These are phyloP conservation scores for Symphodus melops DNA, from an alignment of 2,113 vertebrate genomes.

Conservation along the genomic window DNA sequence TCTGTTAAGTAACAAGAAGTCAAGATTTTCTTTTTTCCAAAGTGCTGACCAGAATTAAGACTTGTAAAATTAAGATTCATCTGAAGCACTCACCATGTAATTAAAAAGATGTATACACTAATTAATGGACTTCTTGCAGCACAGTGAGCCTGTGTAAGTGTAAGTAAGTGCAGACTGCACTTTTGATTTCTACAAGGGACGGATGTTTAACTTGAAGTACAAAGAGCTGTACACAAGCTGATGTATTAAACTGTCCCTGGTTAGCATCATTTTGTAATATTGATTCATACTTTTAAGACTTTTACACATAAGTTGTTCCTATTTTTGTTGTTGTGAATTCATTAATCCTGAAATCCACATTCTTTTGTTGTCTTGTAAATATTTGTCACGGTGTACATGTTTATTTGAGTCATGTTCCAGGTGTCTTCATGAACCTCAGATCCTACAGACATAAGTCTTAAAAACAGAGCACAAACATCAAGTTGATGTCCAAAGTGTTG, in stretches of 20 bases:
- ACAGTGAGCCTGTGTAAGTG: not conserved
- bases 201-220: not conserved
- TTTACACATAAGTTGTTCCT: not conserved
- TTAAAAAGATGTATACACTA: not conserved
- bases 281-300: not conserved
- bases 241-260: not conserved
- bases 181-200: conserved; percentile 1
- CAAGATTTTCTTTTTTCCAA: not conserved
- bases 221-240: not conserved
- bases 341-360: conserved; percentile 51
- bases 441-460: not conserved
- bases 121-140: not conserved
- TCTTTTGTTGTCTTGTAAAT: conserved; percentile 78
- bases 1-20: not conserved
- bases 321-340: too few relatives aligned
- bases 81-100: not conserved
- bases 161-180: not conserved
- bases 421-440: conserved; percentile 38
- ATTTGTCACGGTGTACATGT: conserved; percentile 57
- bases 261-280: conserved; percentile 2
- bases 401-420: conserved; percentile 53
- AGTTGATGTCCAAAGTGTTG: too few relatives aligned
- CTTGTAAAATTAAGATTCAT: not conserved
- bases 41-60: not conserved
- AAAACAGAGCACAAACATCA: not conserved